Base-by-base conservation (phyloP, 2,888 invertebrate species). In the Latheticus oryzae region DNA sequence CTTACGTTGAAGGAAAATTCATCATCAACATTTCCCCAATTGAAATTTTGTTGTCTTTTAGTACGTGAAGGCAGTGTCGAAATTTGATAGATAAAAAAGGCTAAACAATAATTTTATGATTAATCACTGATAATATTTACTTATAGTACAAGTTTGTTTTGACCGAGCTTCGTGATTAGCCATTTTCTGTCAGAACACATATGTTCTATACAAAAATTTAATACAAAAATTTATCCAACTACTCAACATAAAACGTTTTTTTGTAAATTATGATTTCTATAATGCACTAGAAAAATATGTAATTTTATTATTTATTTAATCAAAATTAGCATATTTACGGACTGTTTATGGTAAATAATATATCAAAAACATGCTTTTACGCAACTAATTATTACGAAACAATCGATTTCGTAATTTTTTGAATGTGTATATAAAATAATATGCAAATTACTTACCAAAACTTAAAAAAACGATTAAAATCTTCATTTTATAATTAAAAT, bases 21-120 rank as follows among this genome's bases (percentile, higher is more conserved):
- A 5, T 32, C 19, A n/a, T 43, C 45, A 16, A 17, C 43, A 8
- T 35, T 21, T 13, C 24, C 45, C 53, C 53, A 54, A 5, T 5
- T 16, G 24, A 54, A 54, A 8, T 45, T 37, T 35, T 54, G 53
- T n/a, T n/a, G n/a, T 1, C 53, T 24, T 37, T 12, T 43, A 1
- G 21, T 15, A 19, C 30, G 5, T 16, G 38, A 32, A 5, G 47
- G 21, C 11, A 38, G 19, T 38, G 33, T 15, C 5, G 33, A 35
- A 4, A 16, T 5, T 33, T 23, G 12, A 15, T 13, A 15, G 3
- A 42, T 15, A 5, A 23, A 23, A 38, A 16, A n/a, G 1, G 8
- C 35, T 35, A 35, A 12, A 35, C 15, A 11, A 32, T 32, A 9
- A 32, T 32, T 32, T 32, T 7, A 32, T n/a, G 11, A 21, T 21